Evolutionary conservation across 2,797 vertebrate species (phyloP), one percentile per base, ranked within the genome.

Genomic region (Ptychadena robeensis): DNA sequence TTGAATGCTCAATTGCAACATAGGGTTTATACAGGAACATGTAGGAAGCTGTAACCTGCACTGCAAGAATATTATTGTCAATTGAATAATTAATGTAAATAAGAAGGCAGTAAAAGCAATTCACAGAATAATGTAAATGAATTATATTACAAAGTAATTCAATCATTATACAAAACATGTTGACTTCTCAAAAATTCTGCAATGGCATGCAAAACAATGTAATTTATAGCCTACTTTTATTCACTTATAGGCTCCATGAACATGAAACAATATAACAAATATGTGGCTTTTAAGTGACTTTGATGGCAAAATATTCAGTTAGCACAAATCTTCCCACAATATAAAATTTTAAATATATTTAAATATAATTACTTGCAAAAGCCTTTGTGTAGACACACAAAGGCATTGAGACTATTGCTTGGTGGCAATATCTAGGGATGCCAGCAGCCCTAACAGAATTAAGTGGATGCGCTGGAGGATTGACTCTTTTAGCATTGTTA

Each of bases 11-110:
- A 8, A 27, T 27, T 61, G 22, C n/a, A 27, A 2, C 27, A 2
- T 25, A 61, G 57, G 9, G 25, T 61, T 61, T 61, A 25, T 61
- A 4, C 25, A 0, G 25, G 10, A 8, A n/a, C 25, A 11, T 61
- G 57, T 61, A 27, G 25, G 6, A 61, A 61, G 10, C 6, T 61
- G 25, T 61, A 27, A 25, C 25, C 10, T 9, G 57, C 57, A 61
- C 25, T 61, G 57, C 9, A 61, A 27, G n/a, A 61, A 61, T 25
- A 61, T 61, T 9, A 61, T 25, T 25, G 57, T 27, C 25, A 61
- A 61, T 61, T 61, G 25, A 61, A 61, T 61, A 61, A 61, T 61
- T 61, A 61, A 61, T 61, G 57, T 61, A 61, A 27, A 61, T 25
- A 61, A 61, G 27, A 61, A 61, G 22, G 9, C 57, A 61, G 3